These are phyloP conservation scores for Eulemur albifrons DNA, from an alignment of 2,797 vertebrate genomes.

Conservation along the genomic window DNA sequence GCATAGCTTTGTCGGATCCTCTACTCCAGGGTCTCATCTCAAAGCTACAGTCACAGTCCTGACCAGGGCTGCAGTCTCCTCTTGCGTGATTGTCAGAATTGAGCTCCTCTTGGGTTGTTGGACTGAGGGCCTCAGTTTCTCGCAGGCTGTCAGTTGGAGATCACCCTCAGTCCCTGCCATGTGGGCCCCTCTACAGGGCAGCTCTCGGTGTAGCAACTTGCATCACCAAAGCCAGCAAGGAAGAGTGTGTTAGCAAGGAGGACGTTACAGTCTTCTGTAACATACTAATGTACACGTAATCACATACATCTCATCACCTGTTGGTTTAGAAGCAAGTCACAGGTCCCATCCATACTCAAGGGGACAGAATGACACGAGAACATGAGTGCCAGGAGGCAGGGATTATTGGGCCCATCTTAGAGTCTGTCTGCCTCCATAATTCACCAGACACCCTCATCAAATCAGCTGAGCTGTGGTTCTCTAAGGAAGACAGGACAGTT, in stretches of 20 bases:
- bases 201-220: fast-evolving
- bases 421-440: background rate
- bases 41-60: background rate
- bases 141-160: background rate
- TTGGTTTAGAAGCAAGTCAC: background rate
- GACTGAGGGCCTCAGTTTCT: background rate
- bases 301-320: background rate
- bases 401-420: background rate
- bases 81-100: background rate
- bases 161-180: background rate
- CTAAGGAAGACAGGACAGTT: background rate
- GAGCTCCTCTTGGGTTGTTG: background rate
- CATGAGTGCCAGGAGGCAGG: background rate
- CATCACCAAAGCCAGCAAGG: background rate
- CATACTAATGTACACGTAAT: background rate
- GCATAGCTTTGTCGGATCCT: background rate
- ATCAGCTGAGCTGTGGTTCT: background rate
- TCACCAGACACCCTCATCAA: background rate
- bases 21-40: background rate
- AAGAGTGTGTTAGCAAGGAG: background rate
- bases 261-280: background rate
- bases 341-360: background rate
- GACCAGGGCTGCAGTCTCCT: background rate
- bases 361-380: background rate
- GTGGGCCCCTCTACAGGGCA: background rate